Base-by-base conservation (phyloP, 1,140 invertebrate genomes). In the Nebria ingens region DNA sequence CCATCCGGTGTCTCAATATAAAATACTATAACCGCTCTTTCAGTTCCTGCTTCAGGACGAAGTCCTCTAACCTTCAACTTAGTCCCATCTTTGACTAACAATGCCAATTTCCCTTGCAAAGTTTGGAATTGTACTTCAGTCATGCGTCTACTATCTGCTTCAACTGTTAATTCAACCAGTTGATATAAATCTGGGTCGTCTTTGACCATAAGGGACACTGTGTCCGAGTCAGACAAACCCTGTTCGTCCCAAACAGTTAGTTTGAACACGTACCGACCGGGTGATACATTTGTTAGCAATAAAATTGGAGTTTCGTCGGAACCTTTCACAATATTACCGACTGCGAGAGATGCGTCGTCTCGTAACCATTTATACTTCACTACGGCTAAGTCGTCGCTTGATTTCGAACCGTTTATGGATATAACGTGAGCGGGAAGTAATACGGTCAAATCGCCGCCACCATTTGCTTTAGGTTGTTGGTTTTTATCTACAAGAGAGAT, bases 221-320 rank as follows among this genome's bases (percentile, higher is more conserved):
- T 86, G 67, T 95, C 91, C 15, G 83, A 80, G 61, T 80, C 82
- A 0, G 78, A 83, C 12, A 89, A 72, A 1, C 92, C 93, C 71
- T 96, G 91, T 55, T 89, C 87, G 72, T 97, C 94, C 38, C 78
- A 85, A 2, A 97, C 92, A 55, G 84, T 91, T 22, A 97, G 72
- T 63, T 83, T 85, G 64, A 95, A 97, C 0, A 91, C 80, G 64
- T 97, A 97, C 59, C 84, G 79, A 0, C 94, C 93, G 4, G 87
- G 80, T 56, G 93, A 83, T 21, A 96, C 74, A 68, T 93, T 85
- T 42, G 85, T 86, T 69, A 91, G 83, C 79, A 89, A 86, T 56
- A 92, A 73, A n/a, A 91, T 72, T 0, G 89, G 76, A 19, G 83
- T 79, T 56, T 80, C 78, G 59, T 91, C 86, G 0, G 86, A 84